Conservation (phyloP, 1,140 invertebrate species). For the Aphidius gifuensis region DNA sequence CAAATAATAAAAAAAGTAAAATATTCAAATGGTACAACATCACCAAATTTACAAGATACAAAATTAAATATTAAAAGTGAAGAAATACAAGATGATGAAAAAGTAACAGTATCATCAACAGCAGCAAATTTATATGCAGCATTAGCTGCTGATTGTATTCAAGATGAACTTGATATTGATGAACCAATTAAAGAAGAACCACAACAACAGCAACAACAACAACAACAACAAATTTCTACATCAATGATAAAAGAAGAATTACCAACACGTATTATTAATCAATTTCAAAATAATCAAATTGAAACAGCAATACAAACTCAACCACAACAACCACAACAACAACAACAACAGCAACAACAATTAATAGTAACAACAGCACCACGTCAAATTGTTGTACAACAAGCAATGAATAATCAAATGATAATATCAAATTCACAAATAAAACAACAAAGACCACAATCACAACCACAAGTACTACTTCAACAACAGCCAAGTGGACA, state of each 20-base stretch:
- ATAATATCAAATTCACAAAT: conserved; percentile 47
- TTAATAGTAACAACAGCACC: conserved; percentile 47
- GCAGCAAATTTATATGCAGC: conserved; percentile 70
- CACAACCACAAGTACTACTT: conserved; percentile 49
- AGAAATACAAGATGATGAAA: conserved; percentile 51
- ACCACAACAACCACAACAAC: conserved; percentile 35
- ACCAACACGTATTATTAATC: conserved; percentile 29
- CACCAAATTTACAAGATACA: conserved; percentile 49
- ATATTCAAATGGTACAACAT: conserved; percentile 55
- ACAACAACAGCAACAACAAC: conserved; percentile 10
- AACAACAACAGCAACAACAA: conserved; percentile 46
- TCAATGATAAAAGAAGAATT: conserved; percentile 37
- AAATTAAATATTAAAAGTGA: conserved; percentile 51
- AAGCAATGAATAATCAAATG: conserved; percentile 54
- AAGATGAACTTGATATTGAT: conserved; percentile 64
- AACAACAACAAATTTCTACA: not conserved
- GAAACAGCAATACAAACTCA: conserved; percentile 28
- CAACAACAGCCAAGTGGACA: conserved; percentile 49
- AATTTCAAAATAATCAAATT: conserved; percentile 35
- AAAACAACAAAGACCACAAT: conserved; percentile 45
- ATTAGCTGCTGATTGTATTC: conserved; percentile 67
- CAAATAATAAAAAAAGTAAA: conserved; percentile 54
- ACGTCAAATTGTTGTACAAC: conserved; percentile 52
- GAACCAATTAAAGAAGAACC: conserved; percentile 52
- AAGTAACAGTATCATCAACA: conserved; percentile 64